These are phyloP conservation scores for Oreochromis grahami DNA, from an alignment of 2,797 vertebrate species.

Conservation along the genomic window DNA sequence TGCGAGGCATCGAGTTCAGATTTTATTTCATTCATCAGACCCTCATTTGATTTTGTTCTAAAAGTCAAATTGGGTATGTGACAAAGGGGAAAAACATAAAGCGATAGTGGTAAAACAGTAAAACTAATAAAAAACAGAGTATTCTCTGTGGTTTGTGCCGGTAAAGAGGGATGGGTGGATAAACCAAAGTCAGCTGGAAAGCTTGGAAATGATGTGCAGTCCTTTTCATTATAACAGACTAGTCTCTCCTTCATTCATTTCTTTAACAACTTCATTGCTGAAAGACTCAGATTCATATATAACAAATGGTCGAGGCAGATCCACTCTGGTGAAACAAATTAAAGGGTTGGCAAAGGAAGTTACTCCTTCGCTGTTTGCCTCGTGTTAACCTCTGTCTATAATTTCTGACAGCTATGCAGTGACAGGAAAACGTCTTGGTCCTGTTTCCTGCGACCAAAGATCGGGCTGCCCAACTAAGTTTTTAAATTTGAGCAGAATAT, in stretches of 20 bases:
- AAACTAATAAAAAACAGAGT: too few species aligned
- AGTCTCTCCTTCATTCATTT: background rate
- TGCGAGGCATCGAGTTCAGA: rapidly evolving
- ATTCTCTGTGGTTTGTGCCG: background rate
- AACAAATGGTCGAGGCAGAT: background rate
- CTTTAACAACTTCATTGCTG: background rate
- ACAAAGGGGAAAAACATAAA: background rate
- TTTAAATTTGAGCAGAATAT: background rate
- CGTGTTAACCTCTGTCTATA: background rate
- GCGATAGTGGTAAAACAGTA: background rate
- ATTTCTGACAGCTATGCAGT: background rate
- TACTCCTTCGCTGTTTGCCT: background rate
- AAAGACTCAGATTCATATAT: background rate
- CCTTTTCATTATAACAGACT: background rate
- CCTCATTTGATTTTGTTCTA: background rate
- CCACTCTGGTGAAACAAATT: slow-evolving; percentile 7
- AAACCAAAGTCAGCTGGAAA: background rate
- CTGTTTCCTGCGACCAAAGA: background rate
- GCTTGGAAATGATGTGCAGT: background rate
- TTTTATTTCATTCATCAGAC: background rate
- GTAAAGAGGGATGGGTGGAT: background rate
- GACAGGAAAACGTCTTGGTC: background rate
- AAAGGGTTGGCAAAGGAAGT: slow-evolving; percentile 8
- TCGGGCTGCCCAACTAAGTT: background rate
- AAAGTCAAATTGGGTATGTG: background rate